Conservation (phyloP, 2,888 invertebrate genomes). For the Raillietiella orientalis region DNA sequence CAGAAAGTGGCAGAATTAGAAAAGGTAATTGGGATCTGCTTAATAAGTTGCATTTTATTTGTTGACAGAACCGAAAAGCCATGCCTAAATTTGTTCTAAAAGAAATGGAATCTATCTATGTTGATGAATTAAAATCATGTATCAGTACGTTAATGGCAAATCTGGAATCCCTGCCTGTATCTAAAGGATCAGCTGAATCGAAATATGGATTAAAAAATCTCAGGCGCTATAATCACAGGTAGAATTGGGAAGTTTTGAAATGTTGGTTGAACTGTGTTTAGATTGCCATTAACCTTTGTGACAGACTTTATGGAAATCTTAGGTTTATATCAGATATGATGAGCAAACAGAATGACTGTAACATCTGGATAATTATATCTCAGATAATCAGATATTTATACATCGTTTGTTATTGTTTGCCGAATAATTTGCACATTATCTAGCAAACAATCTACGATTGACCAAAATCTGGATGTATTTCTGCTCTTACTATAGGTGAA, state of each 20-base stretch:
- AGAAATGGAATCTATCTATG: conserved; percentile 98
- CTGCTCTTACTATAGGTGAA: no score
- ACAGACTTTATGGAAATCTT: no score
- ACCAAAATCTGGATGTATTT: no score
- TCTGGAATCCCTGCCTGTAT: conserved; percentile 91
- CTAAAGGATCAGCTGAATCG: conserved; percentile 87
- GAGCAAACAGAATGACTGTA: no score
- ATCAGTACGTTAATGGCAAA: conserved; percentile 96
- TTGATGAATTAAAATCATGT: conserved; percentile 88
- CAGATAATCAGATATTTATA: no score
- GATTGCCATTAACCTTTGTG: no score
- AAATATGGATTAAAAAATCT: conserved; percentile 91
- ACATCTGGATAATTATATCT: no score
- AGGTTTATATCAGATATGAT: no score
- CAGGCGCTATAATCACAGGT: conserved; percentile 95
- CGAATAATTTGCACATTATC: no score
- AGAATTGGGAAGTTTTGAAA: conserved; percentile 9
- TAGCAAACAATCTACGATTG: no score
- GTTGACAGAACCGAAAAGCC: conserved; percentile 51
- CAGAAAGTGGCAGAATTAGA: conserved; percentile 92
- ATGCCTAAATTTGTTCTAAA: conserved; percentile 99
- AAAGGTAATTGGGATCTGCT: conserved; percentile 28
- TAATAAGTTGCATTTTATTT: conserved; percentile 5
- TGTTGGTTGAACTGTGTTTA: not conserved
- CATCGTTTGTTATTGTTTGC: no score